Evolutionary conservation across 2,888 invertebrate species (phyloP).

Genomic region (Chrysodeixis includens): DNA sequence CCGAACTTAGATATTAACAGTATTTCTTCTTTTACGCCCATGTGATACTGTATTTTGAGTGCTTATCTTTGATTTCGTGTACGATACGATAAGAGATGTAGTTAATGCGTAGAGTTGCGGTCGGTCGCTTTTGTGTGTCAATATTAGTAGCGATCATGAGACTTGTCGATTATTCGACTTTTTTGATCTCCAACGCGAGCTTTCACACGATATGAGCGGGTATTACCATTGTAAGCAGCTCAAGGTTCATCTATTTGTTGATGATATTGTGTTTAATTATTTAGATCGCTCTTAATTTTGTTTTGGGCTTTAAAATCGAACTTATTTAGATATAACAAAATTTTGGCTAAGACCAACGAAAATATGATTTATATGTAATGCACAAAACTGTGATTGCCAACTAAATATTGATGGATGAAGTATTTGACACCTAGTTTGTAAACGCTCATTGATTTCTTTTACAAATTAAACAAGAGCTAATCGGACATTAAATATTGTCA

Average conservation of each 20-base stretch:
- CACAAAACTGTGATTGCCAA: constrained; percentile 53
- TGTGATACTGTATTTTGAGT: constrained; percentile 43
- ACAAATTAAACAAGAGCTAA: constrained; percentile 45
- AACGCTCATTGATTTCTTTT: constrained; percentile 48
- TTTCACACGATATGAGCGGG: constrained; percentile 28
- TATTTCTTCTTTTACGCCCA: constrained; percentile 42
- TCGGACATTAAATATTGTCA: constrained; percentile 58
- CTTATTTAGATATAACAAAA: constrained; percentile 13
- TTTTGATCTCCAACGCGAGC: constrained; percentile 35
- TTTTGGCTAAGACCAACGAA: constrained; percentile 13
- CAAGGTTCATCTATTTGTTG: constrained; percentile 45
- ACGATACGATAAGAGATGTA: constrained; percentile 31
- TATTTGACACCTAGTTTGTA: constrained; percentile 49
- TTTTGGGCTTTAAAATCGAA: constrained; percentile 21
- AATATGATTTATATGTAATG: constrained; percentile 35
- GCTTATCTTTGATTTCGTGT: constrained; percentile 43
- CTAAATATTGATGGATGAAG: constrained; percentile 51
- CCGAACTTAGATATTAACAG: constrained; percentile 48
- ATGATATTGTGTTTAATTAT: constrained; percentile 31
- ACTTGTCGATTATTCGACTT: constrained; percentile 25
- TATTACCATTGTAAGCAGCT: constrained; percentile 47
- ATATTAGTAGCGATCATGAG: constrained; percentile 37
- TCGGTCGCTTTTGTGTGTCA: constrained; percentile 52
- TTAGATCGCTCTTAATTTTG: constrained; percentile 20
- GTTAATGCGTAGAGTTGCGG: constrained; percentile 47